Conservation (phyloP, 2,797 vertebrate genomes). For the Peromyscus aztecus region DNA sequence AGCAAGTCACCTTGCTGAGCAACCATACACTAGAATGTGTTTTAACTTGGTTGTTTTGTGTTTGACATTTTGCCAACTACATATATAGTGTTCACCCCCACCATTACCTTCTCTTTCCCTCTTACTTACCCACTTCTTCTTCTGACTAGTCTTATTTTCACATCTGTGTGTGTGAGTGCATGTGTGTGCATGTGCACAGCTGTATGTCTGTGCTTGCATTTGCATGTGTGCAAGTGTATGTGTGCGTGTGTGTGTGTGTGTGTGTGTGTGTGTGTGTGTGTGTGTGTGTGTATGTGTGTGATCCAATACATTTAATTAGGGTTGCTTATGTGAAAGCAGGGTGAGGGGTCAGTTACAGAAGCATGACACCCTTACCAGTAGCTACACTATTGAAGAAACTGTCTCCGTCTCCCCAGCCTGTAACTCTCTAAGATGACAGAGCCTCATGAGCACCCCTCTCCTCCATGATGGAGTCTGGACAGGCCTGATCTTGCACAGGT, state of each 20-base stretch:
- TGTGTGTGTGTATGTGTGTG: neutral
- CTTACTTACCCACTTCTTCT: neutral
- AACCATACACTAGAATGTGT: neutral
- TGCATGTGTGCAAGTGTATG: rapidly evolving
- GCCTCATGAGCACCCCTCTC: no score
- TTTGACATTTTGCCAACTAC: neutral
- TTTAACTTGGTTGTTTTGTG: neutral
- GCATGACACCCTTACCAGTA: neutral
- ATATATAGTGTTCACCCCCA: neutral
- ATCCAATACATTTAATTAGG: neutral
- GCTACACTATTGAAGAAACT: neutral
- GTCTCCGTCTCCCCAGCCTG: no score
- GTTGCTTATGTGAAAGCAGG: neutral
- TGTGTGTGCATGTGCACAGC: neutral
- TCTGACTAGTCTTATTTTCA: neutral
- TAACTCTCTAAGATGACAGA: neutral
- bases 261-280: neutral
- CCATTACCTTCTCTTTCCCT: neutral
- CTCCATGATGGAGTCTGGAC: neutral
- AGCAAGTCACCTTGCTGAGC: neutral
- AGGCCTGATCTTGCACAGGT: neutral
- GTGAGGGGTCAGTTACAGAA: neutral
- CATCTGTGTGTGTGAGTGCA: no score
- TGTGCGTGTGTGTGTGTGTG: neutral
- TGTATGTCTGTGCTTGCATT: neutral